phyloP scores from a whole-genome alignment of 2,888 invertebrate species.

The Noctua pronuba region DNA sequence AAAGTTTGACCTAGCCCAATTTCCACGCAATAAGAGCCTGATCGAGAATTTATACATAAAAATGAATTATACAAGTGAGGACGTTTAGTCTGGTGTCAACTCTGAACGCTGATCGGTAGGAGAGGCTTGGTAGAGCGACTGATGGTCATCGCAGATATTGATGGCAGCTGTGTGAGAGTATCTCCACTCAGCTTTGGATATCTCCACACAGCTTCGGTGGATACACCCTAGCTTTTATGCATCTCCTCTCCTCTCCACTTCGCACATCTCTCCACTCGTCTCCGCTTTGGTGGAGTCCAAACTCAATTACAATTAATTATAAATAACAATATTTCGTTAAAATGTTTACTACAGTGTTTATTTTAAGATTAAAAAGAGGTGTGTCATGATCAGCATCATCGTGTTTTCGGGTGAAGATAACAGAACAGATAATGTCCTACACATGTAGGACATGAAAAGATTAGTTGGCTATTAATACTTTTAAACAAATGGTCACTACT shows the following conservation, averaged over 20 bases:
- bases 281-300: too few relatives aligned
- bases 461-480: neutral
- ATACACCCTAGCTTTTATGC: neutral
- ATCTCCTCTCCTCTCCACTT: too few relatives aligned
- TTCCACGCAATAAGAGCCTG: too few relatives aligned
- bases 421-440: neutral
- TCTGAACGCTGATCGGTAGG: too few relatives aligned
- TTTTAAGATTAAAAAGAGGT: constrained; percentile 39
- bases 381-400: constrained; percentile 39
- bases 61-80: too few relatives aligned
- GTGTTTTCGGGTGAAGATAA: constrained; percentile 30
- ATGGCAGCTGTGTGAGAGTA: neutral
- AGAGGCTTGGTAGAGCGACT: too few relatives aligned
- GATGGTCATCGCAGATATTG: neutral
- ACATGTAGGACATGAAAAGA: neutral
- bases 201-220: neutral
- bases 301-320: neutral
- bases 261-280: too few relatives aligned
- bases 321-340: neutral
- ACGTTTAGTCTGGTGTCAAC: too few relatives aligned
- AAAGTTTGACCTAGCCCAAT: too few relatives aligned
- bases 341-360: neutral
- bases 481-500: neutral
- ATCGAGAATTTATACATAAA: too few relatives aligned
- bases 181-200: too few relatives aligned